Percentiles rank a stretch among this genome's conserved stretches.
Evolutionary conservation across 2,888 invertebrate species (phyloP).

Genomic region (Hydriomena furcata): DNA sequence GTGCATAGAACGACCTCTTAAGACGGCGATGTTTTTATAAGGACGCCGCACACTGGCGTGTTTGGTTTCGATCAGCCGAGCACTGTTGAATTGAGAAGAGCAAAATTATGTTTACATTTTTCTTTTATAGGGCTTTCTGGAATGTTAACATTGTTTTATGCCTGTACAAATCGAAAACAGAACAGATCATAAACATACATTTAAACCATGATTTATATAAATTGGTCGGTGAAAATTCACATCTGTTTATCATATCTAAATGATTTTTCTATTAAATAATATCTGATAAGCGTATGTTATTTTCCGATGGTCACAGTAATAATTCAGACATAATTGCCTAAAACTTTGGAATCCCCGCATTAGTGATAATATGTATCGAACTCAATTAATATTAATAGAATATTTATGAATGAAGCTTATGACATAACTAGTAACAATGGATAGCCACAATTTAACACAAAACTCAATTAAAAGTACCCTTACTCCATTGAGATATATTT

Average conservation of each 20-base stretch:
- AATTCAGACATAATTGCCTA: too few relatives aligned
- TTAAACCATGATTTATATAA: too few relatives aligned
- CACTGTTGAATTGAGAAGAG: slow-evolving; percentile 27
- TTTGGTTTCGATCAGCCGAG: slow-evolving; percentile 59
- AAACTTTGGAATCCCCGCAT: too few relatives aligned
- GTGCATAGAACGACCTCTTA: slow-evolving; percentile 44
- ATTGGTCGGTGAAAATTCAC: too few relatives aligned
- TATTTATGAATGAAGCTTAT: slow-evolving; percentile 21
- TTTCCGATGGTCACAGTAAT: too few relatives aligned
- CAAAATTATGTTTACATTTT: slow-evolving; percentile 9
- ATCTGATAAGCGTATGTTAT: too few relatives aligned
- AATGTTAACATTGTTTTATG: too few relatives aligned
- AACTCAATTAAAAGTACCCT: slow-evolving; percentile 27
- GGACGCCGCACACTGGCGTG: slow-evolving; percentile 51
- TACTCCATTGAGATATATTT: slow-evolving; percentile 35
- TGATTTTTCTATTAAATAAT: too few relatives aligned
- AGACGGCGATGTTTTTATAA: slow-evolving; percentile 56
- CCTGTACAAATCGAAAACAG: neutral
- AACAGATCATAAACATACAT: too few relatives aligned
- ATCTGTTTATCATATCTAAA: too few relatives aligned
- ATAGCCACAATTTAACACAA: slow-evolving; percentile 20
- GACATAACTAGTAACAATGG: slow-evolving; percentile 16
- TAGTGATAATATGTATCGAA: too few relatives aligned
- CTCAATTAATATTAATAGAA: neutral
- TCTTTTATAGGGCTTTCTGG: neutral